phyloP scores from a whole-genome alignment of 2,113 vertebrate species.

The Campylorhamphus procurvoides region DNA sequence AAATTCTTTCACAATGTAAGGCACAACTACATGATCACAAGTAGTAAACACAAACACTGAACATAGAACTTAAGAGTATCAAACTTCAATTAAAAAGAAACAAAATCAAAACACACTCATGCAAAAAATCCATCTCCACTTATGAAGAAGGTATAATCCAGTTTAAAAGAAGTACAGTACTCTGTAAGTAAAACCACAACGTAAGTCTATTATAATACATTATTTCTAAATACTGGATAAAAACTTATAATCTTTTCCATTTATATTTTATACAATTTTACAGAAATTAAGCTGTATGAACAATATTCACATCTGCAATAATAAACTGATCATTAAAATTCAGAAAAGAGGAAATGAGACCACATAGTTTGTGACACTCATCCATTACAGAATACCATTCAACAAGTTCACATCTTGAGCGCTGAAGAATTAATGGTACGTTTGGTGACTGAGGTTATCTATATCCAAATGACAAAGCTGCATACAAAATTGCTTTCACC shows the following conservation, averaged over 20 bases:
- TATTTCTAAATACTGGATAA: conserved; percentile 66
- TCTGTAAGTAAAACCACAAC: conserved; percentile 62
- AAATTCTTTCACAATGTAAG: conserved; percentile 82
- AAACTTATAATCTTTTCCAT: conserved; percentile 67
- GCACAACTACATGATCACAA: conserved; percentile 85
- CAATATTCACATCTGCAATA: conserved; percentile 83
- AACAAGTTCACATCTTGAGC: not conserved
- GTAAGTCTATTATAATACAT: conserved; percentile 67
- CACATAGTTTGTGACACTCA: conserved; percentile 50
- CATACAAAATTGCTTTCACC: conserved; percentile 43
- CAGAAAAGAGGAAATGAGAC: conserved; percentile 71
- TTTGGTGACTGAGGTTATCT: conserved; percentile 48
- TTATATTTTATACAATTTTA: conserved; percentile 75
- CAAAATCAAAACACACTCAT: conserved; percentile 66
- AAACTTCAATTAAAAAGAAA: conserved; percentile 49
- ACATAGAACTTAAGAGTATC: conserved; percentile 61
- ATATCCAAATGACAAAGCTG: conserved; percentile 53
- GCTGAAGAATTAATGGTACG: conserved; percentile 33
- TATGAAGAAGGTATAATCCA: conserved; percentile 72
- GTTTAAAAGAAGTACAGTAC: conserved; percentile 76
- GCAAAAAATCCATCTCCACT: conserved; percentile 71
- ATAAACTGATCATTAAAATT: conserved; percentile 65
- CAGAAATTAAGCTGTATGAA: conserved; percentile 74
- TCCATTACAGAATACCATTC: conserved; percentile 63
- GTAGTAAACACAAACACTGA: conserved; percentile 72